Base-by-base conservation (phyloP, 2,888 invertebrate species). In the Pristionchus japonicus region DNA sequence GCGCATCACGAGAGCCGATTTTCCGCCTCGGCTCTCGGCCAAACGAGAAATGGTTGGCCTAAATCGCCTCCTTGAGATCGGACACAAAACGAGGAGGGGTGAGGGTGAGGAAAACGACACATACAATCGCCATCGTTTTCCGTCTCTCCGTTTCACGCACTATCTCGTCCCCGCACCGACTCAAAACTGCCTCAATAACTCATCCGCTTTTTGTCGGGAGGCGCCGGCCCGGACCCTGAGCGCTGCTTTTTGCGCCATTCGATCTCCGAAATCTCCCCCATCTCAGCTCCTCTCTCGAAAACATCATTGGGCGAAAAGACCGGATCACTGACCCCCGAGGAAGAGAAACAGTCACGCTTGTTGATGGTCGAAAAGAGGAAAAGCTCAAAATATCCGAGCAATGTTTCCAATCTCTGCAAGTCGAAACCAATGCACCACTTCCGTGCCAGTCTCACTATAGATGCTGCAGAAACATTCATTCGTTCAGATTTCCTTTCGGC, bases 41-140 rank as follows among this genome's bases (percentile, higher is more conserved):
- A 83, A 52, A 83, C 52, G 52, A 49, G 52, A 83, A 49, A 83
- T 83, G 82, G 34, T 83, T 83, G 82, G 82, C 82, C 82, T 83
- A 83, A 43, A 83, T 83, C 82, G 82, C 34, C 27, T 47, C 49
- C n/a, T n/a, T n/a, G 27, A 83, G 52, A 52, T 83, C 52, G 52
- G 82, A 49, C 80, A 80, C 80, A 40, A 37, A 43, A 77, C 77
- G 77, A 77, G 64, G 64, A 43, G n/a, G n/a, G n/a, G 77, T 67
- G 34, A 67, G 67, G 11, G 67, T 77, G 77, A 77, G 77, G 77
- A 77, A 77, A 77, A 83, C 47, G 52, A 52, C 20, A 23, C 37
- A 49, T 52, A 23, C 17, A 17, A 52, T 52, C 27, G 43, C 43
- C 82, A 83, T 52, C 52, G 47, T 80, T 49, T 31, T 31, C 49